Conservation (phyloP, 2,888 invertebrate genomes). For the Lottia scabra region DNA sequence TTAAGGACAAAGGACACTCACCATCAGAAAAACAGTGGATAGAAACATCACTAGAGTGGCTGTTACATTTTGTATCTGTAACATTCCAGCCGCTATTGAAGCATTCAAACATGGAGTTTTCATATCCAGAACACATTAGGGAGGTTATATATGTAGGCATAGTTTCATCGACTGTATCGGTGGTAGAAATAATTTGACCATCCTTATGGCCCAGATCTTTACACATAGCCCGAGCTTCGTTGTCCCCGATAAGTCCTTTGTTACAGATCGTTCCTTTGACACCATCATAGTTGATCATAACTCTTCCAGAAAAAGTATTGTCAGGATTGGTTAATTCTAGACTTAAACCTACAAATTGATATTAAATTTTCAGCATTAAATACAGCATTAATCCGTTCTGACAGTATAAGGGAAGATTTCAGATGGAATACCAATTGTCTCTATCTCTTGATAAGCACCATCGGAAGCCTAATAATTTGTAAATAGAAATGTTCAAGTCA, state of each 20-base stretch:
- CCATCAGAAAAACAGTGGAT: slow-evolving; percentile 45
- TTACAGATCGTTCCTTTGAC: slow-evolving; percentile 71
- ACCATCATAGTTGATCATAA: slow-evolving; percentile 43
- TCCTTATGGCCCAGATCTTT: slow-evolving; percentile 75
- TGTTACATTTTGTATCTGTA: slow-evolving; percentile 6
- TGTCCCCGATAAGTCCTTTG: slow-evolving; percentile 76
- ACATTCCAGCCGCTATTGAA: slow-evolving; percentile 40
- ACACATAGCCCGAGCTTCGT: slow-evolving; percentile 78
- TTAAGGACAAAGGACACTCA: no score
- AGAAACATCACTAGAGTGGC: slow-evolving; percentile 35
- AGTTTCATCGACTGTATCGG: background rate
- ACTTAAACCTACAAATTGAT: background rate
- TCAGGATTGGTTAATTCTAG: slow-evolving; percentile 32
- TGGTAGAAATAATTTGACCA: slow-evolving; percentile 30
- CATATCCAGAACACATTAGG: slow-evolving; percentile 31
- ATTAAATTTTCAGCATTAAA: background rate
- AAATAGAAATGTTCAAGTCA: no score
- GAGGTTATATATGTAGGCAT: background rate
- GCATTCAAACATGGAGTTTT: slow-evolving; percentile 40
- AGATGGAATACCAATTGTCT: no score
- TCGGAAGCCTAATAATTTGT: no score
- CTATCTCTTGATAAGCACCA: no score
- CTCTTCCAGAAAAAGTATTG: slow-evolving; percentile 36
- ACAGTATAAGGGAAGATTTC: no score
- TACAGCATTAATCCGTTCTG: no score